Base-by-base conservation (phyloP, 2,113 vertebrate species). In the Ageneiosus marmoratus region DNA sequence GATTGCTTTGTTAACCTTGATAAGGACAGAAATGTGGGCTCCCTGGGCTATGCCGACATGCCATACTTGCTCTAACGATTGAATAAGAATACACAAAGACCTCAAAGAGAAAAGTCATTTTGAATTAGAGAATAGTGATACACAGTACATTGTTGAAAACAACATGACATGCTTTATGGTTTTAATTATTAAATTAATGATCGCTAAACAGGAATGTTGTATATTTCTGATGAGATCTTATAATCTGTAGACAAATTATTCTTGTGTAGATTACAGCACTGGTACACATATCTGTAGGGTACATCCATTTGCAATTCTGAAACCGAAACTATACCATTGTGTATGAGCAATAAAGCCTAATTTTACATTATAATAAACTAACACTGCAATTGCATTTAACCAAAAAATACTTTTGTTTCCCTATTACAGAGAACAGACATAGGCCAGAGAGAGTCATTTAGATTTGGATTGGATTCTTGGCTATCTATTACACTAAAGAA, bases 1-100 rank as follows among this genome's bases (percentile, higher is more conserved):
- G 88, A 93, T 92, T 90, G 91, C 88, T 90, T 91, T 88, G 90
- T 92, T 92, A 91, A 92, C 91, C 92, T 94, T 92, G 91, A 91
- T 77, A 84, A 83, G 88, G 89, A 88, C 78, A 44, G 63, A 56
- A n/a, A 24, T 9, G 16, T 82, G 83, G 53, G 41, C 58, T 67
- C 34, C 41, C 32, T 7, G 32, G 22, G 63, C 69, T 24, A 58
- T 48, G 32, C 48, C 29, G 48, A 88, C 77, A 74, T 81, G 76
- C 53, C n/a, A 72, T 50, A 32, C 20, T 24, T n/a, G 82, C 20
- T 75, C 48, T 65, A 79, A 69, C 44, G 85, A 84, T 46, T 85
- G 82, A 79, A 85, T 82, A 56, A 79, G 80, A 88, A 70, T 41
- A 51, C 48, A 67, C n/a, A 86, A 16, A 11, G 76, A 84, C 65